These are phyloP conservation scores for Heteropelma amictum DNA, from an alignment of 2,888 invertebrate species.

Conservation along the genomic window DNA sequence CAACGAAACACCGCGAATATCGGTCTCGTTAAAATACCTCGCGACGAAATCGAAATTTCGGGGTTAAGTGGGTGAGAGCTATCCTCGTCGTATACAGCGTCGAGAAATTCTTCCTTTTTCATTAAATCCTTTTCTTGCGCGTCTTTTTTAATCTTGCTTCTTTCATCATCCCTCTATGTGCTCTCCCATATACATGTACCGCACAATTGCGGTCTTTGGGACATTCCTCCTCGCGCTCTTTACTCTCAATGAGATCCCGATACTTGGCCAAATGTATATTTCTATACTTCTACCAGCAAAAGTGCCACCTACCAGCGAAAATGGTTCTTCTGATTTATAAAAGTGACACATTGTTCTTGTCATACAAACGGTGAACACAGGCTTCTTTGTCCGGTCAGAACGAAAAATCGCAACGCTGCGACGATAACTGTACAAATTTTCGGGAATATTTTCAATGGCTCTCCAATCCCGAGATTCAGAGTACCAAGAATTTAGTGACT, in stretches of 20 bases:
- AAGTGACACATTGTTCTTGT: too few species aligned
- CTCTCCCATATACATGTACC: background rate
- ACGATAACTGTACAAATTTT: too few species aligned
- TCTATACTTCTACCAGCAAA: conserved; percentile 28
- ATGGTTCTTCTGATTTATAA: background rate
- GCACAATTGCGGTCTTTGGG: background rate
- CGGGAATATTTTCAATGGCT: too few species aligned
- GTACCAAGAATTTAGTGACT: too few species aligned
- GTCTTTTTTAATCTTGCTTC: conserved; percentile 2
- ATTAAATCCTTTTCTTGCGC: conserved; percentile 27
- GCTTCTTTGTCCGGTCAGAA: too few species aligned
- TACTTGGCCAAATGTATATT: background rate
- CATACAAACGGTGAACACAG: too few species aligned
- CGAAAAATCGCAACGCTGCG: too few species aligned
- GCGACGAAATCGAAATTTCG: conserved; percentile 77
- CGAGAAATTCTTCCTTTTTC: conserved; percentile 18
- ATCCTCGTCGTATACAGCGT: conserved; percentile 15
- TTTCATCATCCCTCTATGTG: background rate
- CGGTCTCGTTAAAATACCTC: conserved; percentile 78
- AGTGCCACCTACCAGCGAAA: too few species aligned
- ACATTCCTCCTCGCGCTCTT: background rate
- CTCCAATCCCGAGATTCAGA: too few species aligned
- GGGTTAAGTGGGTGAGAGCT: conserved; percentile 68
- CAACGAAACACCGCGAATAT: conserved; percentile 68
- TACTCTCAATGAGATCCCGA: background rate